Conservation (phyloP, 2,113 vertebrate species). For the Calyptomena viridis region DNA sequence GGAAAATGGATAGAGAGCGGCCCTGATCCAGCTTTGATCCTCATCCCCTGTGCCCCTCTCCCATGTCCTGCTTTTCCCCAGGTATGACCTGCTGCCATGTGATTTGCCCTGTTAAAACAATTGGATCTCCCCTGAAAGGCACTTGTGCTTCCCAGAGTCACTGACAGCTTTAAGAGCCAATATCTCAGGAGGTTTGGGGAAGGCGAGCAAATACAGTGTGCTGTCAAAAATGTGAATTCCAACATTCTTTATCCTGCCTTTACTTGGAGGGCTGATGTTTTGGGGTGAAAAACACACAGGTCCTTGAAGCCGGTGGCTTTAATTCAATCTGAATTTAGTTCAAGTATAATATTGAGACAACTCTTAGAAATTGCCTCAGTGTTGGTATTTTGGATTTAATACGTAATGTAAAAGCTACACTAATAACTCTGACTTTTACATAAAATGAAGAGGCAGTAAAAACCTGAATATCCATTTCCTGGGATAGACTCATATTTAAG, state of each 20-base stretch:
- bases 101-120: not conserved
- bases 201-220: not conserved
- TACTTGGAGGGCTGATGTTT: not conserved
- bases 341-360: not conserved
- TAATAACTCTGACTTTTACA: not conserved
- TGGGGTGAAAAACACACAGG: not conserved
- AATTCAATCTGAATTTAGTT: not conserved
- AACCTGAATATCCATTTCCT: not conserved
- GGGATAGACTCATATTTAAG: not conserved
- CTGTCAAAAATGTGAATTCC: not conserved
- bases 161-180: not conserved
- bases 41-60: not conserved
- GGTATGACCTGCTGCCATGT: accelerated
- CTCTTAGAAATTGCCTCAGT: not conserved
- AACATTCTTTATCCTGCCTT: not conserved
- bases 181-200: not conserved
- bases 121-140: not conserved
- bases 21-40: not conserved
- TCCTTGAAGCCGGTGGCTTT: not conserved
- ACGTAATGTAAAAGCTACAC: not conserved
- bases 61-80: not conserved
- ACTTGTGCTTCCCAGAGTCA: not conserved
- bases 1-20: not conserved
- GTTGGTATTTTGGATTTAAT: not conserved
- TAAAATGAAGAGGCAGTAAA: not conserved